Base-by-base conservation (phyloP, 1,140 invertebrate species). In the Lepidurus packardi region DNA sequence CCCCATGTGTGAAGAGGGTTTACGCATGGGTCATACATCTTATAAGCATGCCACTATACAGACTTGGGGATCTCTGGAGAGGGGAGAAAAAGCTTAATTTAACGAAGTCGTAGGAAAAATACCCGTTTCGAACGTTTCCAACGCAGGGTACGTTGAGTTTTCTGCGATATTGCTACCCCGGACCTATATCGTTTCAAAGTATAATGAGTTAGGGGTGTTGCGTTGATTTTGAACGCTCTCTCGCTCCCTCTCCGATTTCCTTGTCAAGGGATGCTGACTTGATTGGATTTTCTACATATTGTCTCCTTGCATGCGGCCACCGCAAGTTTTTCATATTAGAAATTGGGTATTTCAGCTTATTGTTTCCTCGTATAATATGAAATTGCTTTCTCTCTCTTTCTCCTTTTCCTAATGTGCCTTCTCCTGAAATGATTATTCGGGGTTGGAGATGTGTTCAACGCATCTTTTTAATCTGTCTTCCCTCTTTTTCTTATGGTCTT, bases 1-100 rank as follows among this genome's bases (percentile, higher is more conserved):
- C 53, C 53, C 53, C 53, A 65, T 9, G 21, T 65, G 53, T 65
- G 53, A n/a, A 21, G 53, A 65, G 53, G 53, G 53, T 65, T 34
- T 65, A 65, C 53, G 21, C 53, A 65, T 65, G 53, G 53, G 16
- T 21, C 53, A 65, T 65, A 65, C 53, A 16, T 65, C 53, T 65
- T 65, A 65, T 16, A 65, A 21, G 53, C 53, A 65, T 65, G 53
- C 16, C 7, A 65, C 16, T 65, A 13, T 9, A 65, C 53, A 21
- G 53, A 65, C 16, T 65, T 65, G 53, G 53, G 53, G 53, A 65
- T 65, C 13, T 65, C 13, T 65, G 53, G 53, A 65, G 53, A n/a
- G 53, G 53, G 45, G 53, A 65, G 34, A 65, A 65, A 65, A 65
- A 65, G 53, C 53, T 65, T 65, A 65, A 65, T 65, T 65, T 65